A percentile compares a stretch with the other conserved stretches of the same genome.
Evolutionary conservation across 2,888 invertebrate genomes (phyloP).

Genomic region (Drosophila quinaria): DNA sequence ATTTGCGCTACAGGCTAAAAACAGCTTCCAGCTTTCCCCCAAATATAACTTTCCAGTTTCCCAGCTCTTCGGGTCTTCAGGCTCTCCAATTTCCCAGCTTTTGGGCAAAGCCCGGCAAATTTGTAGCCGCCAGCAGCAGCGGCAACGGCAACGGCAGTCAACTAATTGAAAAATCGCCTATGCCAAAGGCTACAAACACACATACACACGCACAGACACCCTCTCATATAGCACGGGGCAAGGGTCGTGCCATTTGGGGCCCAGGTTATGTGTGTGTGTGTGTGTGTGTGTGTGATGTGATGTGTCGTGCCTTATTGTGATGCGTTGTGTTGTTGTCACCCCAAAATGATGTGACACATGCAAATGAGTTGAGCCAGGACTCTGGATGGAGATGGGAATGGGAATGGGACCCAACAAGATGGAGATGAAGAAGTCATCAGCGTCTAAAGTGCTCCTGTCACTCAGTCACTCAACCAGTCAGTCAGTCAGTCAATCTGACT

Average conservation of each 20-base stretch:
- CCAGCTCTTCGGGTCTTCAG: not conserved
- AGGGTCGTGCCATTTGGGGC: slow-evolving; percentile 15
- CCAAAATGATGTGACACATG: slow-evolving; percentile 74
- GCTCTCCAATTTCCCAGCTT: not conserved
- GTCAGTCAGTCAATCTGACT: not conserved
- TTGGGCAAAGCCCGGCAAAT: slow-evolving; percentile 59
- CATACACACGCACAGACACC: not conserved
- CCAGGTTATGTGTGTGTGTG: slow-evolving; percentile 1
- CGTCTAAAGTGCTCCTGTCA: slow-evolving; percentile 48
- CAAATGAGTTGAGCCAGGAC: slow-evolving; percentile 61
- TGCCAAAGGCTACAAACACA: slow-evolving; percentile 47
- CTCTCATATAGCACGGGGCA: not conserved
- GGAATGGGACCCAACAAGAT: not conserved
- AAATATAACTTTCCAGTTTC: not conserved
- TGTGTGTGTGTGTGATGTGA: slow-evolving; percentile 22
- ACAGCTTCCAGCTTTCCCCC: not conserved
- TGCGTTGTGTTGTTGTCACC: slow-evolving; percentile 53
- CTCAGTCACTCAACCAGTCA: slow-evolving; percentile 33
- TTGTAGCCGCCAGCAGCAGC: slow-evolving; percentile 57
- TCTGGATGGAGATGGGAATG: not conserved
- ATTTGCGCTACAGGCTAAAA: slow-evolving; percentile 61
- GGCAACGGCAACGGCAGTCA: slow-evolving; percentile 45
- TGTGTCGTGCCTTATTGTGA: slow-evolving; percentile 39
- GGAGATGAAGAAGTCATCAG: slow-evolving; percentile 33
- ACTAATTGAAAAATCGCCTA: slow-evolving; percentile 77